These are phyloP conservation scores for Drosophila setifemur DNA, from an alignment of 1,140 invertebrate species.

Conservation along the genomic window DNA sequence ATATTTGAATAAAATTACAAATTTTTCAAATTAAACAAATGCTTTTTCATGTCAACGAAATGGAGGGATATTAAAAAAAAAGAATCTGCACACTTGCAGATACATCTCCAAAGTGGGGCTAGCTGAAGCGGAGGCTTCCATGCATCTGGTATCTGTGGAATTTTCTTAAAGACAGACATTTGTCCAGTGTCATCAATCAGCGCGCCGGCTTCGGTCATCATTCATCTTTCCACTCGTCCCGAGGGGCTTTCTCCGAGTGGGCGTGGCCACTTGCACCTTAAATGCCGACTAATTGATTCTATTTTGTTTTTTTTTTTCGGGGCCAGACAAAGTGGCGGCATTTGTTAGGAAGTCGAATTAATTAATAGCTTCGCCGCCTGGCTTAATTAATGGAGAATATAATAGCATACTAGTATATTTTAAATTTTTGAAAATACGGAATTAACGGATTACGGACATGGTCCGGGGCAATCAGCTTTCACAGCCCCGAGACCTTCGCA, in stretches of 20 bases:
- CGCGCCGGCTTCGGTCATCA: conserved; percentile 35
- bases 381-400: conserved; percentile 66
- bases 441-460: conserved; percentile 47
- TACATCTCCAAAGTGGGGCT: too few relatives aligned
- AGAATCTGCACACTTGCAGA: too few relatives aligned
- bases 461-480: conserved; percentile 43
- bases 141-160: neutral
- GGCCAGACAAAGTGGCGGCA: conserved; percentile 53
- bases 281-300: conserved; percentile 72
- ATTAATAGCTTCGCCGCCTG: conserved; percentile 57
- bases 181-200: conserved; percentile 71
- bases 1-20: conserved; percentile 76
- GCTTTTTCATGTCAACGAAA: neutral
- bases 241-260: conserved; percentile 29
- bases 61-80: neutral
- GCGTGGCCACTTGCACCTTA: conserved; percentile 68
- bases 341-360: conserved; percentile 64
- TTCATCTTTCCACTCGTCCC: conserved; percentile 23
- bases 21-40: conserved; percentile 60
- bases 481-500: conserved; percentile 42
- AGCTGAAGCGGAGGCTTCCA: too few relatives aligned
- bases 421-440: conserved; percentile 49
- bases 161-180: conserved; percentile 12
- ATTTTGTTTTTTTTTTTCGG: conserved; percentile 56
- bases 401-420: conserved; percentile 76